phyloP scores from a whole-genome alignment of 2,888 invertebrate species.

The Margaritifera margaritifera region DNA sequence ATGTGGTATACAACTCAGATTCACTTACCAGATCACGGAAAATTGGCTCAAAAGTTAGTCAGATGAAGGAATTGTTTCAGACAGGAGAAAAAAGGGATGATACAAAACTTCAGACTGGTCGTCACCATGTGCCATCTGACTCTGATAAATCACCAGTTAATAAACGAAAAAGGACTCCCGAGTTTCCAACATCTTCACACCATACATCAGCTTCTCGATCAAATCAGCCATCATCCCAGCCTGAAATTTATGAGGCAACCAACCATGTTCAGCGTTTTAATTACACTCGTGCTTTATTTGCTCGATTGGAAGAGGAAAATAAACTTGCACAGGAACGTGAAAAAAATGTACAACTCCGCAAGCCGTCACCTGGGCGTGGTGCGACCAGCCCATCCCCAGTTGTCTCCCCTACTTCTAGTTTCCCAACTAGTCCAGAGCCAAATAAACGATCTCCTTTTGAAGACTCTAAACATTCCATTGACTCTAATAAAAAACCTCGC shows the following conservation, averaged over 20 bases:
- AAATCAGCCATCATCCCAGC: conserved; percentile 1
- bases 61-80: conserved; percentile 66
- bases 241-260: conserved; percentile 42
- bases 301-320: conserved; percentile 67
- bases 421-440: conserved; percentile 35
- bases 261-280: conserved; percentile 70
- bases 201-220: not conserved
- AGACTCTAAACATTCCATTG: conserved; percentile 11
- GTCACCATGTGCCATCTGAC: not conserved
- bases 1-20: conserved; percentile 19
- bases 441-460: conserved; percentile 30
- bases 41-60: conserved; percentile 34
- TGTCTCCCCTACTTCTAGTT: conserved; percentile 50
- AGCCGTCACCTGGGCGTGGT: conserved; percentile 43
- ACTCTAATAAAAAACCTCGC: not conserved
- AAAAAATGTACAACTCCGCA: conserved; percentile 14
- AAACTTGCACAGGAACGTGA: conserved; percentile 37
- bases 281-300: conserved; percentile 68
- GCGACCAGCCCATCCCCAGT: conserved; percentile 43
- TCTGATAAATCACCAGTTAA: not conserved
- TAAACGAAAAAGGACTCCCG: conserved; percentile 14
- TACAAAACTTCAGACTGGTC: conserved; percentile 26
- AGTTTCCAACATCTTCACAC: conserved; percentile 5
- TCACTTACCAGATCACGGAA: conserved; percentile 18
- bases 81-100: conserved; percentile 20